Percentiles rank a stretch among this genome's conserved stretches.
These are phyloP conservation scores for Galeopterus variegatus DNA, from an alignment of 2,113 vertebrate species.

Conservation along the genomic window DNA sequence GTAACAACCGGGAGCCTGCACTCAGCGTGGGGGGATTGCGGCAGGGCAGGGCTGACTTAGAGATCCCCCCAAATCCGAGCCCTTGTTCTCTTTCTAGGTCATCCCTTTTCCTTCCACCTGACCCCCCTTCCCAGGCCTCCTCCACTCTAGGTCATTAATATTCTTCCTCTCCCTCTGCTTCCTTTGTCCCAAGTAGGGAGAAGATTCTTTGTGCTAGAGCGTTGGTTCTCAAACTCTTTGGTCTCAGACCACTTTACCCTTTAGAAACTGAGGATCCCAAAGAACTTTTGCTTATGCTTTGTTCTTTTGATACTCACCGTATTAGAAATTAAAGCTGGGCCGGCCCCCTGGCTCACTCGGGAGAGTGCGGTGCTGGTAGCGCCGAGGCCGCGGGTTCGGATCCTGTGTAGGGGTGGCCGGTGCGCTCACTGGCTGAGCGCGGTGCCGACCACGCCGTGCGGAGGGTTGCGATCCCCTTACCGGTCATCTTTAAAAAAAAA, in stretches of 20 bases:
- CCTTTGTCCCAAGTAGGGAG: not conserved
- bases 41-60: not conserved
- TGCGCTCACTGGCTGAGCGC: too few species aligned
- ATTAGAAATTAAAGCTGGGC: not conserved
- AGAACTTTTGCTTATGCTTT: conserved; percentile 31
- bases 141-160: not conserved
- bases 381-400: too few species aligned
- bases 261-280: not conserved
- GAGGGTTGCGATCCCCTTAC: too few species aligned
- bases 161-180: not conserved
- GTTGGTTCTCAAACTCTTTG: not conserved
- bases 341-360: too few species aligned
- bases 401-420: too few species aligned
- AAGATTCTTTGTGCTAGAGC: conserved; percentile 33
- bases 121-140: not conserved
- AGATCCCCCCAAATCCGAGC: not conserved
- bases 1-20: not conserved
- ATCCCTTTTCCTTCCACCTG: not conserved
- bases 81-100: not conserved
- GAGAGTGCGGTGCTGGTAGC: too few species aligned
- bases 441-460: too few species aligned
- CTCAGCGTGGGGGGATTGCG: not conserved
- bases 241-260: not conserved
- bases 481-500: too few species aligned
- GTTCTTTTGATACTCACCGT: not conserved